Base-by-base conservation (phyloP, 2,797 vertebrate species). In the Xiphophorus birchmanni region DNA sequence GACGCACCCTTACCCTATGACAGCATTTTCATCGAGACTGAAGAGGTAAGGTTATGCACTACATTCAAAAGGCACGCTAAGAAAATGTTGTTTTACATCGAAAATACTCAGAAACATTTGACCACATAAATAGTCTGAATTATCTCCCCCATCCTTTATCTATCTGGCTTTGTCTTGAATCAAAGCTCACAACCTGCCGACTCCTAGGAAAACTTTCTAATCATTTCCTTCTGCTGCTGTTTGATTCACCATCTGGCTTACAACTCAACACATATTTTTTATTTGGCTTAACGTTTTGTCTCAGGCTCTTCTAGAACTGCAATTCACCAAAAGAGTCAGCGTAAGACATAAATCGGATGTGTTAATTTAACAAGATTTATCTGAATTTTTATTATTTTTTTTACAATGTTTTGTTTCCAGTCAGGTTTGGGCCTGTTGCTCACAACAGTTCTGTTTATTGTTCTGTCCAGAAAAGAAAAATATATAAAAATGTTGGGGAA, bases 1-100 rank as follows among this genome's bases (percentile, higher is more conserved):
- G 90, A 96, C 26, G 75, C 81, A 26, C 82, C 92, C 17, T 88
- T 96, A 54, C 91, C 89, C 15, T 96, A 97, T 56, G 89, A 91
- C 23, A 94, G 91, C 91, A 95, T 95, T 13, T 77, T 92, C 18
- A 88, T 90, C 75, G 95, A 96, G 84, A 85, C 90, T 0, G 94
- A 94, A 79, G 94, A 96, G 91, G 96, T 95, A 80, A 88, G 91
- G 73, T 17, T 21, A 42, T 42, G 65, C 65, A 12, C 63, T 67
- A 18, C 8, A 26, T 29, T 6, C 11, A 44, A 21, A 48, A 47
- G 45, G 50, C 6, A 65, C 23, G 3, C 60, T 45, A 74, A 79
- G 35, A 69, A 1, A 60, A 42, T 47, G 15, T 67, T 63, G 45
- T 7, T 21, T 4, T 44, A 9, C 35, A 29, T 74, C 2, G 8